A percentile compares a stretch with the other conserved stretches of the same genome.
Evolutionary conservation across 2,888 invertebrate species (phyloP).

Genomic region (Oxyteleia sp.): DNA sequence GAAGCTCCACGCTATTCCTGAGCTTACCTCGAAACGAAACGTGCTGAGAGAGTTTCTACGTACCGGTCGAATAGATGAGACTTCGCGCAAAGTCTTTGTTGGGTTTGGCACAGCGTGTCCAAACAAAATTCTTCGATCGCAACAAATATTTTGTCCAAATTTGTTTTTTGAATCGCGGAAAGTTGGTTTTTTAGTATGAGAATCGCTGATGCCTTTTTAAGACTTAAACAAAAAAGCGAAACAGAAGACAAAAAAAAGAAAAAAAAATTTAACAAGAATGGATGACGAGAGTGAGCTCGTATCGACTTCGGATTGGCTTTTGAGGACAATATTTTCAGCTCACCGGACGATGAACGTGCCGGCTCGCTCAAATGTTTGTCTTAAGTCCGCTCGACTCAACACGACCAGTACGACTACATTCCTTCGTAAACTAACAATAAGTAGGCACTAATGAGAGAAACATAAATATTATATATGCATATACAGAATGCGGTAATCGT

Average conservation of each 20-base stretch:
- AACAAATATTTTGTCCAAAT: slow-evolving; percentile 29
- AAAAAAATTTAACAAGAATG: slow-evolving; percentile 36
- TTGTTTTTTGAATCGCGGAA: slow-evolving; percentile 19
- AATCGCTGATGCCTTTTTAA: slow-evolving; percentile 65
- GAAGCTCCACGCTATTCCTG: slow-evolving; percentile 58
- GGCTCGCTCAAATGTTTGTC: slow-evolving; percentile 80
- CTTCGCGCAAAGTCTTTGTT: slow-evolving; percentile 50
- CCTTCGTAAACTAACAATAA: slow-evolving; percentile 85
- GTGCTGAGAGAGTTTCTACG: slow-evolving; percentile 58
- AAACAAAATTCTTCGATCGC: slow-evolving; percentile 27
- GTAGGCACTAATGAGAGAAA: slow-evolving; percentile 84
- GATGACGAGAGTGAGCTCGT: slow-evolving; percentile 62
- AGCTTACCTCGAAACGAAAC: slow-evolving; percentile 60
- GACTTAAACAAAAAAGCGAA: slow-evolving; percentile 41
- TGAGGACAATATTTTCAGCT: slow-evolving; percentile 70
- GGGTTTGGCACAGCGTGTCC: slow-evolving; percentile 49
- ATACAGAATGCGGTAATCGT: slow-evolving; percentile 50
- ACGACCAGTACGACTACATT: slow-evolving; percentile 85
- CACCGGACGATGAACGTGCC: slow-evolving; percentile 81
- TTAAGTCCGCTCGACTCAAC: slow-evolving; percentile 81
- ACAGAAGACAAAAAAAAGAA: slow-evolving; percentile 9
- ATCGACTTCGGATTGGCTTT: slow-evolving; percentile 67
- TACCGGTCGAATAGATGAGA: slow-evolving; percentile 51
- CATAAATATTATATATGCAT: slow-evolving; percentile 70
- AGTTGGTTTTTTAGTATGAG: slow-evolving; percentile 30